Conservation (phyloP, 2,113 vertebrate species). For the Barnardius zonarius region DNA sequence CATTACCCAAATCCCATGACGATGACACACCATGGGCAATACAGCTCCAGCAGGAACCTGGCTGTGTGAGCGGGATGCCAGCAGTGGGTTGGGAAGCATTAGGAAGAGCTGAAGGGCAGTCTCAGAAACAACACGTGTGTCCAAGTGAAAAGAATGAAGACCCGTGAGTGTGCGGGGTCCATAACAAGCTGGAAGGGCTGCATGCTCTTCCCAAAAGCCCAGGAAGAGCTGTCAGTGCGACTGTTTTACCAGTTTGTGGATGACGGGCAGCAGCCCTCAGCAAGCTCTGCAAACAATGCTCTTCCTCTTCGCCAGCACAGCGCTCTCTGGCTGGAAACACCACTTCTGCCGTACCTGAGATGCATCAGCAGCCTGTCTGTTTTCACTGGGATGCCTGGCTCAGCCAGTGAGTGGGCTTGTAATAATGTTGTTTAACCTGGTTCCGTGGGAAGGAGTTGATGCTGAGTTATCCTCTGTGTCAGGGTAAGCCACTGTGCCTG, state of each 20-base stretch:
- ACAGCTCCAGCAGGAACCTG: neutral
- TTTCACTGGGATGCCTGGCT: constrained; percentile 42
- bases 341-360: constrained; percentile 22
- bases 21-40: neutral
- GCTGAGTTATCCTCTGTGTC: neutral
- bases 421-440: constrained; percentile 8
- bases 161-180: fast-evolving
- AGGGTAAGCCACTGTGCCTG: neutral
- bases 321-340: constrained; percentile 47
- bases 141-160: neutral
- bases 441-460: neutral
- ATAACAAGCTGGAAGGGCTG: neutral
- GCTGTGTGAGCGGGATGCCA: neutral
- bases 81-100: neutral
- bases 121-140: neutral
- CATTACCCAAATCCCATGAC: fast-evolving
- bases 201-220: neutral
- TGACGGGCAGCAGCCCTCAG: neutral
- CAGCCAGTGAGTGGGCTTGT: neutral
- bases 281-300: neutral
- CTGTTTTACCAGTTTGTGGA: neutral
- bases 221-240: neutral
- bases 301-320: constrained; percentile 3
- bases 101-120: neutral
- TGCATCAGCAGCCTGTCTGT: constrained; percentile 51